Base-by-base conservation (phyloP, 2,888 invertebrate genomes). In the Drosophila kokeensis region DNA sequence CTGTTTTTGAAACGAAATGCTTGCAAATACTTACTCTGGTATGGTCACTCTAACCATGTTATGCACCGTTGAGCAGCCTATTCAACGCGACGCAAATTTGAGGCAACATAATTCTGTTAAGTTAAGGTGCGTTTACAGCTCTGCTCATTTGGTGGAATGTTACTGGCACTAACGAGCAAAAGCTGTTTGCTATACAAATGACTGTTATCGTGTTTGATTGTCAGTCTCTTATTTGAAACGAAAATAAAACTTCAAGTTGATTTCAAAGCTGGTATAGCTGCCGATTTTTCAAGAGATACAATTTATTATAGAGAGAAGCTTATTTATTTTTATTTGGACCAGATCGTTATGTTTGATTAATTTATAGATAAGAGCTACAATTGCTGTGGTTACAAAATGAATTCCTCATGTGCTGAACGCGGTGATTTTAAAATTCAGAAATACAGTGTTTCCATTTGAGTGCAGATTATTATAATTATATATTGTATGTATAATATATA, bases 281-380 rank as follows among this genome's bases (percentile, higher is more conserved):
- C 13, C 8, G 2, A 18, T 4, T 3, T 29, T 59, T n/a, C 7
- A 36, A 24, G 24, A 40, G 4, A 40, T 49, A 6, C 15, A 36
- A 36, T 45, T 45, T 65, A 0, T 24, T 38, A 27, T 18, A 59
- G 68, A 67, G 68, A 54, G 54, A 67, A 54, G 48, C 48, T 42
- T 50, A 57, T 29, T 30, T 15, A 48, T 42, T 45, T 69, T 69
- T 69, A 69, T 59, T 69, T 69, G 69, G 69, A 69, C 69, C 70
- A 69, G 70, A 69, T 60, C 70, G 70, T 69, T 60, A 69, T 32
- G 48, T 69, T 69, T 69, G 69, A 69, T 69, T 69, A 57, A 42
- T 61, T 61, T 40, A 60, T 45, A 58, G 27, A 57, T 69, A 69
- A 27, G 36, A 69, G 69, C 69, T 69, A 69, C 42, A 69, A 53